A percentile compares a stretch with the other conserved stretches of the same genome.
Evolutionary conservation across 2,888 invertebrate genomes (phyloP).

Genomic region (Sarcophaga subvicina): DNA sequence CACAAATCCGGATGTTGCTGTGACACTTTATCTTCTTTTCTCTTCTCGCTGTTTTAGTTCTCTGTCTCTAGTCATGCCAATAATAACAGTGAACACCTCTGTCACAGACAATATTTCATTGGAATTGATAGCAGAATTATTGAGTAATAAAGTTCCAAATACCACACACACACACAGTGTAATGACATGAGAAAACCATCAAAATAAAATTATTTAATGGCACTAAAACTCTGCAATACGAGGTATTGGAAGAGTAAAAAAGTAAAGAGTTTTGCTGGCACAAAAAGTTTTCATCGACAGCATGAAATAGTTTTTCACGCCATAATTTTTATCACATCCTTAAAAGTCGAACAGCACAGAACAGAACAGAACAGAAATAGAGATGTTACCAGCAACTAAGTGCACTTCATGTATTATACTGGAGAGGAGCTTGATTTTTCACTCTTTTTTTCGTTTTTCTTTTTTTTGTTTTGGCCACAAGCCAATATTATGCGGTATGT

Average conservation of each 20-base stretch:
- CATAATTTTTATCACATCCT: conserved; percentile 6
- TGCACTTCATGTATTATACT: conserved; percentile 47
- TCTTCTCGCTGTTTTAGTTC: too few species aligned
- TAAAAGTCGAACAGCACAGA: conserved; percentile 21
- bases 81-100: too few species aligned
- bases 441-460: conserved; percentile 65
- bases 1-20: too few species aligned
- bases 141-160: not conserved
- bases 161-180: conserved; percentile 15
- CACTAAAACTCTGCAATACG: not conserved
- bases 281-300: too few species aligned
- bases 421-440: not conserved
- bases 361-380: too few species aligned
- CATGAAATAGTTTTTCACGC: not conserved
- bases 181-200: conserved; percentile 24
- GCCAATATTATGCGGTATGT: conserved; percentile 77
- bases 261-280: too few species aligned
- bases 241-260: too few species aligned
- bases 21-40: too few species aligned
- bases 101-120: too few species aligned
- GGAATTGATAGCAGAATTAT: too few species aligned
- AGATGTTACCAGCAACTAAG: conserved; percentile 46
- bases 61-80: too few species aligned
- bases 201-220: not conserved
- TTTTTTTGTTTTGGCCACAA: conserved; percentile 75